Conservation (phyloP, 2,797 vertebrate species). For the Amazonetta brasiliensis region DNA sequence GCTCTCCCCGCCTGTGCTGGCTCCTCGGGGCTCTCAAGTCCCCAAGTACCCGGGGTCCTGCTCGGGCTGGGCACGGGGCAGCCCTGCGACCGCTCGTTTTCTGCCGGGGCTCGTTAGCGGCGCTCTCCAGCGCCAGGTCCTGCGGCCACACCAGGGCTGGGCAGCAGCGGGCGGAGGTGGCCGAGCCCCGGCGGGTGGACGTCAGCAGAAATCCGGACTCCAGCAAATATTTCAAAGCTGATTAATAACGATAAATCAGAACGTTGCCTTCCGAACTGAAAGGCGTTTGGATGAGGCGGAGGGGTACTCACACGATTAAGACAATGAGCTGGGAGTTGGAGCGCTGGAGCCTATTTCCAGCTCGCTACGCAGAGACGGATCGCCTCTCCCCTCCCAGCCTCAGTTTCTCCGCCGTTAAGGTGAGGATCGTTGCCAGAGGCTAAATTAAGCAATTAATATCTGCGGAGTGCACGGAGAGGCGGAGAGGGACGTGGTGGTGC, state of each 20-base stretch:
- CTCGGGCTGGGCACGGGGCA: too few species aligned
- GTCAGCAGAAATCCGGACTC: neutral
- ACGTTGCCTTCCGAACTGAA: neutral
- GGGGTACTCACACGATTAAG: neutral
- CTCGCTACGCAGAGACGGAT: neutral
- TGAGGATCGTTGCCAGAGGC: slow-evolving; percentile 38
- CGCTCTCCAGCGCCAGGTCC: accelerated
- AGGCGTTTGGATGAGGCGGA: neutral
- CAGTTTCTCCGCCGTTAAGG: neutral
- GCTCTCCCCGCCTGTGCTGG: too few species aligned
- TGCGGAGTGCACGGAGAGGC: neutral
- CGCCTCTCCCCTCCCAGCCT: neutral
- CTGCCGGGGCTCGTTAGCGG: neutral
- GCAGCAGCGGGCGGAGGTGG: accelerated
- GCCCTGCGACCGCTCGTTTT: neutral
- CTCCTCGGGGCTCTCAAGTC: neutral
- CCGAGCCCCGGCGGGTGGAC: accelerated
- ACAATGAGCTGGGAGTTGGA: neutral
- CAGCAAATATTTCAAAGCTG: neutral
- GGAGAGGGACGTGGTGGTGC: neutral
- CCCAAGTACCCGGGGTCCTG: neutral
- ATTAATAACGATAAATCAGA: neutral
- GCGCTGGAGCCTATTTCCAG: neutral
- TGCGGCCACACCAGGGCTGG: accelerated
- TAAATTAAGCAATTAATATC: slow-evolving; percentile 22